These are phyloP conservation scores for Hylaeus volcanicus DNA, from an alignment of 1,140 invertebrate species.

Conservation along the genomic window DNA sequence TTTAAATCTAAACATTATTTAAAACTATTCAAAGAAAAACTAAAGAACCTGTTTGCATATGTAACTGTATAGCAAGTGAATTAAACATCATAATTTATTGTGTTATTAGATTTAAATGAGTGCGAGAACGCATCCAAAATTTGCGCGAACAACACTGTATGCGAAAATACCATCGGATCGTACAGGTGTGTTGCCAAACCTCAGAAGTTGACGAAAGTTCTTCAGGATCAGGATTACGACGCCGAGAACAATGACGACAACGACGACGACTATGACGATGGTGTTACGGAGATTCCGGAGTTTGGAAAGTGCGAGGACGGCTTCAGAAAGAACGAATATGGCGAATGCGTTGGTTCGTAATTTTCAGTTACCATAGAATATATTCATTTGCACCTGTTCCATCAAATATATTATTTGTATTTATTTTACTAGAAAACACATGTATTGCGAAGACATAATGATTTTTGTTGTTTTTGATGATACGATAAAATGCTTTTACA, in stretches of 20 bases:
- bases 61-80: background rate
- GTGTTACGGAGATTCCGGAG: constrained; percentile 73
- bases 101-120: constrained; percentile 85
- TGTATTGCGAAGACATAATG: no score
- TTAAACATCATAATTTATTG: background rate
- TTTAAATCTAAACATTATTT: no score
- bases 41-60: background rate
- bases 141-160: constrained; percentile 81
- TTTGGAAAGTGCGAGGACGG: constrained; percentile 79
- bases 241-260: constrained; percentile 67
- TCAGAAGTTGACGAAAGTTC: constrained; percentile 69
- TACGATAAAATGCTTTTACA: no score
- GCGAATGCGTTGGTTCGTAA: constrained; percentile 76
- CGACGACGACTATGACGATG: constrained; percentile 65
- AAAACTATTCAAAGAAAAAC: no score
- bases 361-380: background rate
- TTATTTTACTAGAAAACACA: no score
- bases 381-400: background rate
- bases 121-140: constrained; percentile 81
- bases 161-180: constrained; percentile 83
- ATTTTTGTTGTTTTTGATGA: no score
- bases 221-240: constrained; percentile 74
- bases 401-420: background rate
- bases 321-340: constrained; percentile 80
- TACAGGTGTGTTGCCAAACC: constrained; percentile 79